Conservation (phyloP, 2,888 invertebrate species). For the Serrognathus titanus region DNA sequence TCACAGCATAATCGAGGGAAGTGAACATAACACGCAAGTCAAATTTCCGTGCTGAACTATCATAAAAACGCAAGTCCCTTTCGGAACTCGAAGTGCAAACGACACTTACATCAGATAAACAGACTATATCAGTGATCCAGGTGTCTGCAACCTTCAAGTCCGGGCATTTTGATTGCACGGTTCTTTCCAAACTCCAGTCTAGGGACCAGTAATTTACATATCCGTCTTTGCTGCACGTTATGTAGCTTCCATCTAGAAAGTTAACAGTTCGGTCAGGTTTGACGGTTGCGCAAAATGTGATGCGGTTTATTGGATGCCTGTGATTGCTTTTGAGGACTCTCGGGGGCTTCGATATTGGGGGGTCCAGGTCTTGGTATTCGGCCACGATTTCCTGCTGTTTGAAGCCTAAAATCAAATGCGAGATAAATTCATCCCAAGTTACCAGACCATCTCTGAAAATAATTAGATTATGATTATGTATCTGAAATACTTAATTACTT, state of each 20-base stretch:
- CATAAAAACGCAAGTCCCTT: constrained; percentile 76
- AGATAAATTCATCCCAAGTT: constrained; percentile 76
- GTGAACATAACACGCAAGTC: constrained; percentile 67
- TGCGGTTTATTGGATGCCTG: constrained; percentile 63
- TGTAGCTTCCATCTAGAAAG: constrained; percentile 65
- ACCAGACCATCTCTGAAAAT: constrained; percentile 49
- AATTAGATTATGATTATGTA: no score
- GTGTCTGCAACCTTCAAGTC: constrained; percentile 57
- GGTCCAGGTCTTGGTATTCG: constrained; percentile 59
- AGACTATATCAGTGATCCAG: constrained; percentile 71
- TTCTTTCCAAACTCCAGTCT: constrained; percentile 59
- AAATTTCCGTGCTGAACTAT: constrained; percentile 71
- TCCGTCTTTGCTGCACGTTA: constrained; percentile 75
- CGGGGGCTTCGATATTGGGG: constrained; percentile 61
- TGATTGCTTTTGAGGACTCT: constrained; percentile 63
- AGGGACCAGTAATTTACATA: constrained; percentile 74
- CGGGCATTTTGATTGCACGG: constrained; percentile 63
- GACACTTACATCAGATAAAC: constrained; percentile 73
- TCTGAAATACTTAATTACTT: no score
- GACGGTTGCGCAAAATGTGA: constrained; percentile 62
- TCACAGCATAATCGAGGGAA: constrained; percentile 59
- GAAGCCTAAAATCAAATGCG: constrained; percentile 71
- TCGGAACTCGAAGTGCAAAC: constrained; percentile 75
- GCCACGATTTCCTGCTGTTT: constrained; percentile 62
- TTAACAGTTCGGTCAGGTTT: constrained; percentile 55